Evolutionary conservation across 2,888 invertebrate species (phyloP).

Genomic region (Drosophila falleni): DNA sequence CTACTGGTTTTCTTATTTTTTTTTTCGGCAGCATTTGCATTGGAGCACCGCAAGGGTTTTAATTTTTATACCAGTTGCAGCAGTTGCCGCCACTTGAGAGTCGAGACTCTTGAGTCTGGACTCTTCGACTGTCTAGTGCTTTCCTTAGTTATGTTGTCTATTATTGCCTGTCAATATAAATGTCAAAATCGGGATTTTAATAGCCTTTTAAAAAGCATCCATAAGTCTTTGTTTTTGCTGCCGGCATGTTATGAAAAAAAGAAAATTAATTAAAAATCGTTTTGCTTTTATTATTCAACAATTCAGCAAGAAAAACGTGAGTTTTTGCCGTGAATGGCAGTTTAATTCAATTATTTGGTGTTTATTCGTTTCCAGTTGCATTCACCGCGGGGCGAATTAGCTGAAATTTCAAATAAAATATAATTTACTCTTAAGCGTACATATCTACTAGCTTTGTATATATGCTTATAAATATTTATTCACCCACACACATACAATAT

Average conservation of each 20-base stretch:
- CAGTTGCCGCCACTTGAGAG: constrained; percentile 37
- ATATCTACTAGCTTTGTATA: constrained; percentile 1
- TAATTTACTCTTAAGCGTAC: constrained; percentile 17
- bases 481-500: constrained; percentile 15
- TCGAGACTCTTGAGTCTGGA: not conserved
- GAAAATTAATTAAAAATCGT: constrained; percentile 60
- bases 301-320: constrained; percentile 14
- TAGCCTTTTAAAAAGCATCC: constrained; percentile 66
- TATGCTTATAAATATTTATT: not conserved
- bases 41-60: constrained; percentile 58
- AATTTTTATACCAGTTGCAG: constrained; percentile 51
- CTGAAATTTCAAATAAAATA: constrained; percentile 52
- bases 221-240: constrained; percentile 48
- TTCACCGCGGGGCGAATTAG: constrained; percentile 43
- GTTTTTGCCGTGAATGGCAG: constrained; percentile 35
- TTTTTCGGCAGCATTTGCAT: constrained; percentile 33
- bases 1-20: constrained; percentile 71
- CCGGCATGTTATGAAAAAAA: constrained; percentile 33
- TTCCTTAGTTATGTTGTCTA: constrained; percentile 77
- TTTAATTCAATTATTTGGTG: constrained; percentile 66
- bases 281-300: constrained; percentile 1
- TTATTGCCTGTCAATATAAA: constrained; percentile 83
- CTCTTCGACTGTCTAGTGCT: constrained; percentile 8
- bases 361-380: constrained; percentile 33
- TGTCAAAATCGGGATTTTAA: constrained; percentile 75